A percentile compares a stretch with the other conserved stretches of the same genome.
These are phyloP conservation scores for Indicator maculatus DNA, from an alignment of 2,113 vertebrate species.

Conservation along the genomic window DNA sequence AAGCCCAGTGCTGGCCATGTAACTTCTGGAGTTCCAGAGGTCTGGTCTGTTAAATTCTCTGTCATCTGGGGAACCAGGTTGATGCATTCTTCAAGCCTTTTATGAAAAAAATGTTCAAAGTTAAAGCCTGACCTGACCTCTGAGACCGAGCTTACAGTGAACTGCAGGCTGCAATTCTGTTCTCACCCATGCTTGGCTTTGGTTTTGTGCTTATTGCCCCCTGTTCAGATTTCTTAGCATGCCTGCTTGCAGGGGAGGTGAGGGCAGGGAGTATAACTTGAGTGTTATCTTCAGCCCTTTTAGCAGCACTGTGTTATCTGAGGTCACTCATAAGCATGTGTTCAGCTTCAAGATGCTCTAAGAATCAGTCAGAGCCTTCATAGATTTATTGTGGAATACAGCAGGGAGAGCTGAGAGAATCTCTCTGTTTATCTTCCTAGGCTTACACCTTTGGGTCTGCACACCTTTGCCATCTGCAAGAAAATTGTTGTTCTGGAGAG, in stretches of 20 bases:
- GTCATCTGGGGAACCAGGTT: accelerated
- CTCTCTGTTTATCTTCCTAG: background rate
- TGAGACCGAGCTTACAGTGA: background rate
- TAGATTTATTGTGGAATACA: background rate
- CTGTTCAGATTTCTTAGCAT: background rate
- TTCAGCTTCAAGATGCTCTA: background rate
- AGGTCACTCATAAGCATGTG: background rate
- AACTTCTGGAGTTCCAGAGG: background rate
- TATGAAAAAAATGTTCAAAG: background rate
- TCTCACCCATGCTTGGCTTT: background rate
- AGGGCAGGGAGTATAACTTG: background rate
- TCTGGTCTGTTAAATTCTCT: background rate
- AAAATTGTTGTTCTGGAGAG: background rate
- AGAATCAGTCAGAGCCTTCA: background rate
- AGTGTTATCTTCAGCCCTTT: background rate
- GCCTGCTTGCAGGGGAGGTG: background rate
- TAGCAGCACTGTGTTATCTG: background rate
- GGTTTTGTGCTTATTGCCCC: background rate
- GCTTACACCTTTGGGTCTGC: background rate
- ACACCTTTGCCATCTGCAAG: background rate
- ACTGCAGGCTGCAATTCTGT: background rate
- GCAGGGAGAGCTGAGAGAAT: background rate
- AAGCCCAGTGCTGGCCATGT: background rate
- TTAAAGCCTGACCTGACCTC: background rate
- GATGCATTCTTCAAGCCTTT: background rate